Evolutionary conservation across 1,140 invertebrate genomes (phyloP).

Genomic region (Limonius californicus): DNA sequence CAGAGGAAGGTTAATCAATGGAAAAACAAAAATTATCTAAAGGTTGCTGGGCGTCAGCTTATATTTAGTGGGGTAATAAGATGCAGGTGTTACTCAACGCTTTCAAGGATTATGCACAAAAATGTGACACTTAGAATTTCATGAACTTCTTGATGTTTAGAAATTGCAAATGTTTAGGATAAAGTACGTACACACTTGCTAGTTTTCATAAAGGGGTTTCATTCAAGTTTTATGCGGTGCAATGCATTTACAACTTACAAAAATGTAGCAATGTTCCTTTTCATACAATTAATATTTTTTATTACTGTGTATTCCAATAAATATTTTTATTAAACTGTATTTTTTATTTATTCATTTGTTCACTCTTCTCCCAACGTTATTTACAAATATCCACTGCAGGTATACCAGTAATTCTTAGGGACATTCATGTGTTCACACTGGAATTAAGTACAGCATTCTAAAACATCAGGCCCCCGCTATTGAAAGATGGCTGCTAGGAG

Average conservation of each 20-base stretch:
- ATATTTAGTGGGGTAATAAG: too few species aligned
- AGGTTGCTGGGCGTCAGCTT: too few species aligned
- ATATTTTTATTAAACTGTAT: conserved; percentile 4
- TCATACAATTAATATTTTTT: conserved; percentile 9
- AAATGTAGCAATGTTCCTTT: conserved; percentile 7
- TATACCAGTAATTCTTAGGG: too few species aligned
- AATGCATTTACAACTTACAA: conserved; percentile 2
- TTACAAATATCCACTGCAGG: too few species aligned
- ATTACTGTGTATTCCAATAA: conserved; percentile 10
- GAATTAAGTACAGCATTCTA: too few species aligned
- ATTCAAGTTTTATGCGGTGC: background rate
- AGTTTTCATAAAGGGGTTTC: background rate
- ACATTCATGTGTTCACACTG: too few species aligned
- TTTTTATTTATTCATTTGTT: too few species aligned
- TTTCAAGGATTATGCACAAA: conserved; percentile 6
- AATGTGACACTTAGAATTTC: conserved; percentile 6
- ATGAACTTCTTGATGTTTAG: conserved; percentile 1
- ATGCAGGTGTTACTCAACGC: conserved; percentile 3
- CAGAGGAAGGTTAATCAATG: too few species aligned
- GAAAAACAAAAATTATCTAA: too few species aligned
- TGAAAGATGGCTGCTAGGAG: too few species aligned
- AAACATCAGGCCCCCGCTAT: too few species aligned
- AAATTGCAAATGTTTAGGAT: conserved; percentile 4
- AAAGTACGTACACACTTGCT: conserved; percentile 1
- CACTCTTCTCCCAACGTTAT: too few species aligned